phyloP scores from a whole-genome alignment of 2,113 vertebrate genomes.

The Jacana jacana region DNA sequence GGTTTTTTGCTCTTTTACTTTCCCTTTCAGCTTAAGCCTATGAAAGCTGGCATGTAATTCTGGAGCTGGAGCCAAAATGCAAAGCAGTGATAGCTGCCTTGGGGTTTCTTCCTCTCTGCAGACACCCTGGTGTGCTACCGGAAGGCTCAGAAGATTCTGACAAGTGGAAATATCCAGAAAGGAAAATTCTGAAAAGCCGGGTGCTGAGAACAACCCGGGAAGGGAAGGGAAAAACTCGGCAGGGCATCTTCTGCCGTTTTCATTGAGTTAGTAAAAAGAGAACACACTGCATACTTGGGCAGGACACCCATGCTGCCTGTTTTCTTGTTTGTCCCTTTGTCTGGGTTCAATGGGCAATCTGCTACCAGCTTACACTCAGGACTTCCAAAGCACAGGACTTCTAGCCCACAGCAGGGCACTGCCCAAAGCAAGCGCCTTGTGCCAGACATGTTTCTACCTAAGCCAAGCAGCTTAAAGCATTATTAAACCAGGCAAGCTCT shows the following conservation, averaged over 20 bases:
- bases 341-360: not conserved
- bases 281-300: not conserved
- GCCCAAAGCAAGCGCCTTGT: not conserved
- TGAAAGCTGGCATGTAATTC: constrained; percentile 27
- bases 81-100: constrained; percentile 19
- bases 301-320: constrained; percentile 8
- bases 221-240: constrained; percentile 29
- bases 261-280: not conserved
- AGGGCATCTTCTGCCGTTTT: constrained; percentile 31
- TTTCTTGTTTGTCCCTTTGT: not conserved
- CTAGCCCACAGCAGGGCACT: not conserved
- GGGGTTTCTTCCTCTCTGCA: constrained; percentile 38
- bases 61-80: constrained; percentile 30
- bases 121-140: not conserved
- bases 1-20: constrained; percentile 27
- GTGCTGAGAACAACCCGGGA: constrained; percentile 45
- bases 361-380: not conserved
- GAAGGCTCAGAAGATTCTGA: constrained; percentile 29
- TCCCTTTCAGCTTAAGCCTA: constrained; percentile 20
- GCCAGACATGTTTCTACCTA: not conserved
- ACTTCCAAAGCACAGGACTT: not conserved
- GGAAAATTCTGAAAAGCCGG: not conserved
- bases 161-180: not conserved
- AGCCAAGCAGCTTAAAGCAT: not conserved
- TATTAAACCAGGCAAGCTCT: not conserved